Conservation (phyloP, 2,797 vertebrate species). For the Amazona finschi region DNA sequence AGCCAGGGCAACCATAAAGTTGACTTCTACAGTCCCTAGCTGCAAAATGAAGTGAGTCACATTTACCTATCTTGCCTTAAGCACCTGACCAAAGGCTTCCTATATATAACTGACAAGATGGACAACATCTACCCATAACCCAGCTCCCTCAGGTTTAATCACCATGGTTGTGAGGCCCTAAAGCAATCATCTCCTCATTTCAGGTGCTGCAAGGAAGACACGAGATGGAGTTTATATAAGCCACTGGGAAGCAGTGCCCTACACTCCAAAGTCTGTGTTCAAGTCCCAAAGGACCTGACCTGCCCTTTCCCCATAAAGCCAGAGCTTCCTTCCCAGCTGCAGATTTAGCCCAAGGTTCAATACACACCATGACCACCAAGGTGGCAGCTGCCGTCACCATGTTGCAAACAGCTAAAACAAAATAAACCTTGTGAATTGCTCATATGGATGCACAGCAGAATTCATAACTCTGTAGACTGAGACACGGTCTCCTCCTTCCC, state of each 20-base stretch:
- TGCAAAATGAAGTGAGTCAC: background rate
- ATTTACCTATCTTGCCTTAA: background rate
- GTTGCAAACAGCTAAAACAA: background rate
- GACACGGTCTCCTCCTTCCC: background rate
- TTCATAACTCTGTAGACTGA: background rate
- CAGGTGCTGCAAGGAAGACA: background rate
- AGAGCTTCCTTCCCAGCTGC: background rate
- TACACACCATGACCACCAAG: fast-evolving
- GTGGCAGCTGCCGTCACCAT: background rate
- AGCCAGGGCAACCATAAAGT: background rate
- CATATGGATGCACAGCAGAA: background rate
- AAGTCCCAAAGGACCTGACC: background rate
- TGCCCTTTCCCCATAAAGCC: background rate
- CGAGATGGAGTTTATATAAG: background rate
- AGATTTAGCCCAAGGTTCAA: background rate
- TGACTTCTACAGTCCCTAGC: background rate
- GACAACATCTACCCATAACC: background rate
- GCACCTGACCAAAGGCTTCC: background rate
- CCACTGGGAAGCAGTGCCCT: background rate
- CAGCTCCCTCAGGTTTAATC: background rate
- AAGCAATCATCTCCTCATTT: background rate
- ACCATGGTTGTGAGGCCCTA: fast-evolving
- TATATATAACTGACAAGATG: background rate
- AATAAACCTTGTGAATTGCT: fast-evolving
- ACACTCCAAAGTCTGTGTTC: background rate